These are phyloP conservation scores for Aphyosemion australe DNA, from an alignment of 2,113 vertebrate species.

Conservation along the genomic window DNA sequence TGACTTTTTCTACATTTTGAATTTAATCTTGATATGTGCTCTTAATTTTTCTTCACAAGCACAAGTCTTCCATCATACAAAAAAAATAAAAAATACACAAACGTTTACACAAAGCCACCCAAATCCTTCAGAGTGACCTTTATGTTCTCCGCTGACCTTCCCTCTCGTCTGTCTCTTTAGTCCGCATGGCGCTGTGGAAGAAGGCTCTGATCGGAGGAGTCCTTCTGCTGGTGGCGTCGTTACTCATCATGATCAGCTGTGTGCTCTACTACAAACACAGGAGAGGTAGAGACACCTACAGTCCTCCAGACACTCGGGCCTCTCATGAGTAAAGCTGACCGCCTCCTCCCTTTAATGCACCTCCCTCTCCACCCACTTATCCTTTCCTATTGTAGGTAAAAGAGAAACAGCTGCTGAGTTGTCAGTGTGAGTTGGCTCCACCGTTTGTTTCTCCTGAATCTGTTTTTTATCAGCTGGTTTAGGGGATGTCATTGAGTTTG, in stretches of 20 bases:
- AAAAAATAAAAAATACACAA: no score
- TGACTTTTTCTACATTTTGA: no score
- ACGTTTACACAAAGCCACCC: no score
- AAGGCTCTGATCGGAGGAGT: constrained; percentile 55
- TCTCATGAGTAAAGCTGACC: constrained; percentile 55
- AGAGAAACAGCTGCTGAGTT: constrained; percentile 71
- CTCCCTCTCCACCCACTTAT: constrained; percentile 53
- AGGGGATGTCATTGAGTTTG: neutral
- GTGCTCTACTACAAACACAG: constrained; percentile 63
- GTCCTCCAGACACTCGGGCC: constrained; percentile 59
- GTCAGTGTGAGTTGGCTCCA: constrained; percentile 81
- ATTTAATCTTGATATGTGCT: no score
- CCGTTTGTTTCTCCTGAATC: constrained; percentile 59
- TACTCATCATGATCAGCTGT: constrained; percentile 33
- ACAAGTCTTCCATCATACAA: no score
- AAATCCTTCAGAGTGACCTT: neutral
- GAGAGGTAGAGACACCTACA: constrained; percentile 79
- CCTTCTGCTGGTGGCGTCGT: constrained; percentile 47
- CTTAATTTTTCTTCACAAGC: no score
- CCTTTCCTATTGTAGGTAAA: constrained; percentile 77
- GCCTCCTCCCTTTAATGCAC: constrained; percentile 21
- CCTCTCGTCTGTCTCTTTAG: constrained; percentile 45
- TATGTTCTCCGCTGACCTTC: constrained; percentile 5
- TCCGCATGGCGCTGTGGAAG: constrained; percentile 77
- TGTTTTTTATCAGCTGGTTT: neutral